Percentiles rank a stretch among this genome's conserved stretches.
phyloP scores from a whole-genome alignment of 92 coral and sea anemone genomes.

The Paramuricea clavata region DNA sequence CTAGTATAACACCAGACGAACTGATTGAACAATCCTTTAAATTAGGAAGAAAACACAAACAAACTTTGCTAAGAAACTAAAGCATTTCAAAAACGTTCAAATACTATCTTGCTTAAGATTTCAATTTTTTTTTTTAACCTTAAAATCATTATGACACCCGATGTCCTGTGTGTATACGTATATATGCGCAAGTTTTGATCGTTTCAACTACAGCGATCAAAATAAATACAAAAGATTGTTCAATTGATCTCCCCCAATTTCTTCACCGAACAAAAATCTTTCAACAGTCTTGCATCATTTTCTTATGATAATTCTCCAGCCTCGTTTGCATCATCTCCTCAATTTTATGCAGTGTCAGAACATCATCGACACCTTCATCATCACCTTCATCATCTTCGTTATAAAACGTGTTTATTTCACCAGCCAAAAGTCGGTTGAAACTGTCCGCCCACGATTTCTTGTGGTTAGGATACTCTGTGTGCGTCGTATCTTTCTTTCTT shows the following conservation, averaged over 20 bases:
- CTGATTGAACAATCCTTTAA: too few species aligned
- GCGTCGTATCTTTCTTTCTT: neutral
- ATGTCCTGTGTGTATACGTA: too few species aligned
- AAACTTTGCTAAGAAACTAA: too few species aligned
- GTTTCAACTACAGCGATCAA: too few species aligned
- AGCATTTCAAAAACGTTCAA: too few species aligned
- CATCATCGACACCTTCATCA: neutral
- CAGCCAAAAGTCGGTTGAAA: neutral
- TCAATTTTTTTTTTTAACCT: too few species aligned
- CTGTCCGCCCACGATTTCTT: neutral
- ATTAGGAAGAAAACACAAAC: too few species aligned
- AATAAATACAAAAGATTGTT: neutral
- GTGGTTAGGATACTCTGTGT: conserved; percentile 14
- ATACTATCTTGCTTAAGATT: too few species aligned
- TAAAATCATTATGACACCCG: too few species aligned
- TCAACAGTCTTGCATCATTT: conserved; percentile 28
- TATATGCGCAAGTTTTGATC: too few species aligned
- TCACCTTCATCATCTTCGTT: neutral
- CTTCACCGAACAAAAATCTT: neutral
- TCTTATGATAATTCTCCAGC: conserved; percentile 1
- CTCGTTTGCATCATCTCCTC: conserved; percentile 5
- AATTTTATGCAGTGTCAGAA: neutral
- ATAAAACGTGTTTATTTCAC: neutral
- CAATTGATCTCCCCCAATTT: conserved; percentile 1
- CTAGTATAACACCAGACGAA: too few species aligned